Evolutionary conservation across 2,888 invertebrate species (phyloP).

Genomic region (Eilema depressum): DNA sequence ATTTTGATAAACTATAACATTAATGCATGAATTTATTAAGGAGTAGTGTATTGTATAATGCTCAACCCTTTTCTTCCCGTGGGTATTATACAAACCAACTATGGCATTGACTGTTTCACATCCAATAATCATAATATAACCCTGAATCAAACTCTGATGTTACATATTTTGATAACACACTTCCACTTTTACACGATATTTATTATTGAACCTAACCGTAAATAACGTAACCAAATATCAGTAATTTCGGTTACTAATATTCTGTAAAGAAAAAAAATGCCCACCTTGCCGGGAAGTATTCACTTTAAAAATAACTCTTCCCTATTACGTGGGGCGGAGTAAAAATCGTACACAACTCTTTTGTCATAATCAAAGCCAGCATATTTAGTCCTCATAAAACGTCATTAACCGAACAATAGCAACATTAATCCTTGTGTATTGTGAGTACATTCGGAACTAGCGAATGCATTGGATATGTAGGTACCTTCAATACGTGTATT

Average conservation of each 20-base stretch:
- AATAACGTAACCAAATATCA: too few species aligned
- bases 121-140: neutral
- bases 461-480: slow-evolving; percentile 46
- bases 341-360: neutral
- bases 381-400: slow-evolving; percentile 3
- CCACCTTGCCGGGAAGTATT: too few species aligned
- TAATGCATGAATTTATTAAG: neutral
- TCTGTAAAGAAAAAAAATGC: too few species aligned
- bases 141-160: neutral
- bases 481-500: slow-evolving; percentile 44
- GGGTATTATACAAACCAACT: neutral
- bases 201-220: too few species aligned
- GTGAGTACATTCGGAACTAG: slow-evolving; percentile 26
- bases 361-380: neutral
- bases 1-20: neutral
- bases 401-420: slow-evolving; percentile 27
- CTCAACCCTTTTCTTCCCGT: neutral
- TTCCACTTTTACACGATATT: too few species aligned
- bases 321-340: neutral
- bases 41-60: neutral
- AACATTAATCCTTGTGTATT: slow-evolving; percentile 27
- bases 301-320: too few species aligned
- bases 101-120: neutral
- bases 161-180: too few species aligned
- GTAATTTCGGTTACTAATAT: too few species aligned